Conservation (phyloP, 30 jellyfish, hydroid and myxozoan species). For the Hydra vulgaris region DNA sequence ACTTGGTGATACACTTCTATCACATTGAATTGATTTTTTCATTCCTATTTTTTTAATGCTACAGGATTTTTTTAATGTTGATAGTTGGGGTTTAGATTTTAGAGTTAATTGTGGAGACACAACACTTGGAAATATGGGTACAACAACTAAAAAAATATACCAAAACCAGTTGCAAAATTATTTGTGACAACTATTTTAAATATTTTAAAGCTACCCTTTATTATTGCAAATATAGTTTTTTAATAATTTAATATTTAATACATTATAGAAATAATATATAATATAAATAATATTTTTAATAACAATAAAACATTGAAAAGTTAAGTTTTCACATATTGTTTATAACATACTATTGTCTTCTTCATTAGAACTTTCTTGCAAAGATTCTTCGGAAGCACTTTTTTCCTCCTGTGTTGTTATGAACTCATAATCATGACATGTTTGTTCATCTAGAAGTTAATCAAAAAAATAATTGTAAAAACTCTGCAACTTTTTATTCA, state of each 20-base stretch:
- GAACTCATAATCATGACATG: background rate
- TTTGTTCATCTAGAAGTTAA: background rate
- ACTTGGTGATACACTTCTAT: background rate
- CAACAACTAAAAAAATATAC: background rate
- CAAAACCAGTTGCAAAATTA: background rate
- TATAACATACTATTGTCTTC: background rate
- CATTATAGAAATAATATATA: too few relatives aligned
- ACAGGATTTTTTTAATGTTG: background rate
- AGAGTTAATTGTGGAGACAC: background rate
- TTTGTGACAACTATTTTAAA: background rate
- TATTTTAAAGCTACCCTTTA: background rate
- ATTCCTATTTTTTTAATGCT: background rate
- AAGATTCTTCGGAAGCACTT: background rate
- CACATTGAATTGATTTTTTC: background rate
- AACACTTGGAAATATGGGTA: background rate
- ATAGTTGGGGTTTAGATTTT: background rate
- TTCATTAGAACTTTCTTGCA: background rate
- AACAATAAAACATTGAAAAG: background rate
- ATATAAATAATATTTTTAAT: too few relatives aligned
- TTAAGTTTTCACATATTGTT: background rate
- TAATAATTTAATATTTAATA: too few relatives aligned
- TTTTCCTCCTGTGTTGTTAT: background rate
- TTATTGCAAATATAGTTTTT: background rate
- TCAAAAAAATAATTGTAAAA: background rate
- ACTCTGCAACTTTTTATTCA: background rate